A percentile compares a stretch with the other conserved stretches of the same genome.
These are phyloP conservation scores for Bibio marci DNA, from an alignment of 2,888 invertebrate genomes.

Conservation along the genomic window DNA sequence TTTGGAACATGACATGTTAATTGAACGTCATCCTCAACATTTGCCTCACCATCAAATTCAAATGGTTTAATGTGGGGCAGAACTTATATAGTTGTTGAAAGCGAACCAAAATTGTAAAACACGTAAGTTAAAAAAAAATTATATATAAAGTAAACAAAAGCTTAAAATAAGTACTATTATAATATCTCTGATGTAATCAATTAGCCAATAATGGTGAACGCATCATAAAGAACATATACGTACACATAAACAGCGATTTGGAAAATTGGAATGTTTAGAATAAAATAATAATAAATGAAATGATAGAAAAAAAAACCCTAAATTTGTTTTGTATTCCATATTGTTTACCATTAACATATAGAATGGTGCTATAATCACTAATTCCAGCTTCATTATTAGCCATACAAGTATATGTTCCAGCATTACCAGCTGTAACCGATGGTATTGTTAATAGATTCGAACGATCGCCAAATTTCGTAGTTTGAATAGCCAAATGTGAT, in stretches of 20 bases:
- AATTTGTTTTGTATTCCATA: conserved; percentile 4
- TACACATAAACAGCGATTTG: no score
- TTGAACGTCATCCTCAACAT: conserved; percentile 53
- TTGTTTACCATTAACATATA: conserved; percentile 46
- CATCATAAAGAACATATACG: no score
- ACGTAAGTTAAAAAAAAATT: no score
- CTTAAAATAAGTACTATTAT: no score
- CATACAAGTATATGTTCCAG: conserved; percentile 50
- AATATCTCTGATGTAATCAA: no score
- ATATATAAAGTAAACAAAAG: no score
- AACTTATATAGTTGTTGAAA: conserved; percentile 4
- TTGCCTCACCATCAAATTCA: conserved; percentile 19
- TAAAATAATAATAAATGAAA: no score
- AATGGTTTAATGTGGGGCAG: conserved; percentile 11
- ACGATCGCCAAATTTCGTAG: conserved; percentile 44
- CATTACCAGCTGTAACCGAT: conserved; percentile 47
- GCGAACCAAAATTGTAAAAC: no score
- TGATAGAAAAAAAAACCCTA: no score
- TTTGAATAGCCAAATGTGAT: conserved; percentile 38
- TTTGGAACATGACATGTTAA: conserved; percentile 38
- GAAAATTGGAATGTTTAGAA: no score
- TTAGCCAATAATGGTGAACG: no score
- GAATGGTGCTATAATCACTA: conserved; percentile 38
- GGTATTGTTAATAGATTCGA: conserved; percentile 52
- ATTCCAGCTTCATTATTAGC: conserved; percentile 45